Evolutionary conservation across 2,113 vertebrate genomes (phyloP).

Genomic region (Hassar affinis): DNA sequence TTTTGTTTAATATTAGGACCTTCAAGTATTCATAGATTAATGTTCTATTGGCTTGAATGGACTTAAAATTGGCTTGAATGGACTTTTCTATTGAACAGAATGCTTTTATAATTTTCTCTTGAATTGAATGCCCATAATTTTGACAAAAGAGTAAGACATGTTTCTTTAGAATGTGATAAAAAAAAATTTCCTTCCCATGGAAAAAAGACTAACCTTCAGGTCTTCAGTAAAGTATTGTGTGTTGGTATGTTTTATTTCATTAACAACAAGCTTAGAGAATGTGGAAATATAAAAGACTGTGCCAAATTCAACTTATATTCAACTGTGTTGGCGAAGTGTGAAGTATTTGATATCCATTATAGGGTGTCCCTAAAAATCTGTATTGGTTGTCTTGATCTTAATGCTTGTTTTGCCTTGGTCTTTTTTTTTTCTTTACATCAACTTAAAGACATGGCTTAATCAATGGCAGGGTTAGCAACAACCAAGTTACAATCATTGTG

Average conservation of each 20-base stretch:
- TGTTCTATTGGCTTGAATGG: not conserved
- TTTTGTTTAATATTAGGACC: not conserved
- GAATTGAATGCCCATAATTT: not conserved
- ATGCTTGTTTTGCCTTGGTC: not conserved
- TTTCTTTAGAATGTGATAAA: not conserved
- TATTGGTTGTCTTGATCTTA: constrained; percentile 9
- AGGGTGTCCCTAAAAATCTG: not conserved
- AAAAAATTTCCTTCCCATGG: not conserved
- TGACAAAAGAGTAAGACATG: not conserved
- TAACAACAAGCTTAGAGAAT: not conserved
- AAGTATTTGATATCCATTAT: not conserved
- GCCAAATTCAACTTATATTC: not conserved
- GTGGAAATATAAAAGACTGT: not conserved
- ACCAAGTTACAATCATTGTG: constrained; percentile 71
- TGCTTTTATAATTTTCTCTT: not conserved
- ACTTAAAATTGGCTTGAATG: not conserved
- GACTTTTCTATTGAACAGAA: not conserved
- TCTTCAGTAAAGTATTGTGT: not conserved
- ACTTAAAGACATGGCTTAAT: constrained; percentile 67
- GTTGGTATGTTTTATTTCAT: not conserved
- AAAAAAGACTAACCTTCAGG: not conserved
- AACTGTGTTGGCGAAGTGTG: not conserved
- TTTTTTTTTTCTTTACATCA: constrained; percentile 62
- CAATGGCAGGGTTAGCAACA: constrained; percentile 63
- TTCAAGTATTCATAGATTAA: not conserved